phyloP scores from a whole-genome alignment of 1,140 invertebrate genomes.

The Nomia melanderi region DNA sequence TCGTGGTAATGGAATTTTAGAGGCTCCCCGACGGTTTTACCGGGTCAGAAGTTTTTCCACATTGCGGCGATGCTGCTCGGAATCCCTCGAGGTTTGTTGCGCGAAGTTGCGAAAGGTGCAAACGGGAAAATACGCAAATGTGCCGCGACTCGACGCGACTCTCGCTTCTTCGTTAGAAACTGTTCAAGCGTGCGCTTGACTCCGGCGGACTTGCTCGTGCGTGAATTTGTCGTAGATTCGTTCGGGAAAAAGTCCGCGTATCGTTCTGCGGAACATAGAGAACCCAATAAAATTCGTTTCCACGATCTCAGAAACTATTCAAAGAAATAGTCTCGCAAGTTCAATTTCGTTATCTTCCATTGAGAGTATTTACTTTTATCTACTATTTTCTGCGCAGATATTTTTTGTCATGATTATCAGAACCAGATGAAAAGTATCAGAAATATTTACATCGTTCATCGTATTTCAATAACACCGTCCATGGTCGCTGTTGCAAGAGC shows the following conservation, averaged over 20 bases:
- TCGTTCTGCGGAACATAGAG: no score
- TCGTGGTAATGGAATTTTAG: slow-evolving; percentile 11
- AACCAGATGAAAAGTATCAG: no score
- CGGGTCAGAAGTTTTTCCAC: background rate
- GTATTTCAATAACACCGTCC: no score
- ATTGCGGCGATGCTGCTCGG: background rate
- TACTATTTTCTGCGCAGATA: no score
- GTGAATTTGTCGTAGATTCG: slow-evolving; percentile 37
- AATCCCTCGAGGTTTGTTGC: background rate
- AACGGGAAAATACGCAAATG: background rate
- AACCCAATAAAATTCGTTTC: no score
- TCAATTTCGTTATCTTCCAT: no score
- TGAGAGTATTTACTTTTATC: no score
- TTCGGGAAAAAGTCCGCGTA: background rate
- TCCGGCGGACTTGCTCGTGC: background rate
- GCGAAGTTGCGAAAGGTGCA: background rate
- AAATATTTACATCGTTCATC: no score
- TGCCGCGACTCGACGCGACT: background rate
- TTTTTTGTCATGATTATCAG: no score
- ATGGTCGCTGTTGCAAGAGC: no score
- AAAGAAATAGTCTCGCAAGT: no score
- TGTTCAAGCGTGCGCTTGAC: slow-evolving; percentile 52
- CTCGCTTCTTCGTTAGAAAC: slow-evolving; percentile 9
- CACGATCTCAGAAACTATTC: no score
- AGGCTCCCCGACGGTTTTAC: background rate